Percentiles rank a stretch among this genome's conserved stretches.
phyloP scores from a whole-genome alignment of 2,888 invertebrate species.

The Achlya flavicornis region DNA sequence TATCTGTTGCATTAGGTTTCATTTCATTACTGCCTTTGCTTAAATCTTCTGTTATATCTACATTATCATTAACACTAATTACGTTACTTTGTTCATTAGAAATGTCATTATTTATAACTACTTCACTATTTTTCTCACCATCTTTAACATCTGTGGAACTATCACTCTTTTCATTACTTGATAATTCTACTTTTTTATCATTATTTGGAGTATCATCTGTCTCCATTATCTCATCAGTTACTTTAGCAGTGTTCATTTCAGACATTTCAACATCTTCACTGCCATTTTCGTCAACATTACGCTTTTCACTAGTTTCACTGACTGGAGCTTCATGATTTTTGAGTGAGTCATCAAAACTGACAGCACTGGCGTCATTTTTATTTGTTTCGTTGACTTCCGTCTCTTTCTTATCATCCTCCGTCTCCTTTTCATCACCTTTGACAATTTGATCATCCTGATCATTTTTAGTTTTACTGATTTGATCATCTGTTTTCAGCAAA shows the following conservation, averaged over 20 bases:
- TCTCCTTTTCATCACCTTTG: constrained; percentile 15
- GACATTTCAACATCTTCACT: background rate
- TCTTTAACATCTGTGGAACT: background rate
- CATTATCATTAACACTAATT: background rate
- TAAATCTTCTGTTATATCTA: background rate
- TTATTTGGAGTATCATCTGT: constrained; percentile 1
- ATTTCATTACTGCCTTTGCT: background rate
- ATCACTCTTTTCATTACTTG: background rate
- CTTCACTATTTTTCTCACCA: background rate
- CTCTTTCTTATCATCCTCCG: constrained; percentile 14
- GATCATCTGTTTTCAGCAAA: background rate
- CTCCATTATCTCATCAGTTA: background rate
- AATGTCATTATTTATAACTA: background rate
- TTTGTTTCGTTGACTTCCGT: background rate
- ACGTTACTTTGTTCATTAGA: constrained; percentile 7
- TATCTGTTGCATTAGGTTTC: background rate
- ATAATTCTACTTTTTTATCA: background rate
- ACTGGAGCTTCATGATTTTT: background rate
- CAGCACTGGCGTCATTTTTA: constrained; percentile 13
- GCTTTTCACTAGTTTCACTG: background rate
- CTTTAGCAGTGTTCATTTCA: background rate
- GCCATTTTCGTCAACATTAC: background rate
- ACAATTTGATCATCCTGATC: background rate
- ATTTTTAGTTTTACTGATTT: background rate
- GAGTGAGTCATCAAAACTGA: constrained; percentile 14